Conservation (phyloP, 2,797 vertebrate genomes). For the Myoxocephalus aenaeus region DNA sequence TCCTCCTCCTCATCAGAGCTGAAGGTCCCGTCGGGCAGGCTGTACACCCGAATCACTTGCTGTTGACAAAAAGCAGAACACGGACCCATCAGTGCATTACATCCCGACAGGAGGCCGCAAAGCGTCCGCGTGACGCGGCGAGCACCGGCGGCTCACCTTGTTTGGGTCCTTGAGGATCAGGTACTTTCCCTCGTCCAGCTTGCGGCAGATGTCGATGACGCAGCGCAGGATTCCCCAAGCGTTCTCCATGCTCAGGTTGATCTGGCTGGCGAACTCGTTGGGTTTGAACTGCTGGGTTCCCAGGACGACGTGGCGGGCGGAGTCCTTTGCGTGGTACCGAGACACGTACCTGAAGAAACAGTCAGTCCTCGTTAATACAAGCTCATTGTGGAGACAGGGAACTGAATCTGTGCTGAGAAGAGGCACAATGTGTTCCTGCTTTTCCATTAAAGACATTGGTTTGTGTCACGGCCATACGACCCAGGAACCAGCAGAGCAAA, state of each 20-base stretch:
- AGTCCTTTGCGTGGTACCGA: conserved; percentile 97
- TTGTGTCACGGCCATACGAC: not conserved
- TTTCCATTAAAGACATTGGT: not conserved
- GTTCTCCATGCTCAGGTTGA: conserved; percentile 99
- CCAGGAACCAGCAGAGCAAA: too few relatives aligned
- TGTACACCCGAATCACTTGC: conserved; percentile 99
- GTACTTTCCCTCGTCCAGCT: conserved; percentile 98
- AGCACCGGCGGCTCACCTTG: conserved; percentile 83
- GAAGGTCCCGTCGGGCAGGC: conserved; percentile 97
- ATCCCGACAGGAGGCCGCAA: too few relatives aligned
- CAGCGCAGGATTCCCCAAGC: conserved; percentile 98
- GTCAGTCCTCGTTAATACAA: not conserved
- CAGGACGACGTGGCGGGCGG: conserved; percentile 94
- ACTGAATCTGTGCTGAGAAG: not conserved
- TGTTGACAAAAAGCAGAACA: conserved; percentile 53
- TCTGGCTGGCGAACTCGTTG: conserved; percentile 99
- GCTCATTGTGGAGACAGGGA: not conserved
- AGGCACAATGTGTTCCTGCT: not conserved
- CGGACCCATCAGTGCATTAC: not conserved
- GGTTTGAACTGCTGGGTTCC: conserved; percentile 99
- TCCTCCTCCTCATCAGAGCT: conserved; percentile 98
- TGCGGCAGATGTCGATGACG: conserved; percentile 98
- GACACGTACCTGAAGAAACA: conserved; percentile 89
- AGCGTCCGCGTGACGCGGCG: too few relatives aligned
- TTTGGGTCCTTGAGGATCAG: conserved; percentile 99